Evolutionary conservation across 2,113 vertebrate genomes (phyloP).

Genomic region (Sinocyclocheilus anshuiensis): DNA sequence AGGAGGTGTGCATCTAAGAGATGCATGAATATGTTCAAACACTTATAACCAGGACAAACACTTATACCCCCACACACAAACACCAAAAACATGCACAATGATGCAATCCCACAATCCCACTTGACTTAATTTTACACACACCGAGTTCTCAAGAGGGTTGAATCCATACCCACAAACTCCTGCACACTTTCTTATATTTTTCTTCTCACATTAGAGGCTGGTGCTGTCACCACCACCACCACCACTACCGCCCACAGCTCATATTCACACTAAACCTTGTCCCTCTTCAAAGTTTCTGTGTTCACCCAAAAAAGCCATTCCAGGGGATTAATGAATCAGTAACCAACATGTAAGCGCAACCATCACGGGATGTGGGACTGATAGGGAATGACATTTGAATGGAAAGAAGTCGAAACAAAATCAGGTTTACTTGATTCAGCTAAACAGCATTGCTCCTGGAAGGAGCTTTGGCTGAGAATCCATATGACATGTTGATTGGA

Average conservation of each 20-base stretch:
- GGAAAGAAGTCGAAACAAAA: conserved; percentile 76
- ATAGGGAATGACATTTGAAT: conserved; percentile 73
- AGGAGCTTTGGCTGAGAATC: conserved; percentile 74
- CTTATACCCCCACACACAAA: conserved; percentile 55
- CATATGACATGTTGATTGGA: conserved; percentile 75
- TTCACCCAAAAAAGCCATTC: conserved; percentile 75
- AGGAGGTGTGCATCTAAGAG: neutral
- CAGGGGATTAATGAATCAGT: conserved; percentile 71
- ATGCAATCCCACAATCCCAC: conserved; percentile 54
- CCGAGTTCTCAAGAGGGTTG: conserved; percentile 71
- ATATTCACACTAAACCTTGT: conserved; percentile 76
- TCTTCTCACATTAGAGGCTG: conserved; percentile 63
- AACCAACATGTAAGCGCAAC: conserved; percentile 67
- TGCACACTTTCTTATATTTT: conserved; percentile 52
- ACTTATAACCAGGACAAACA: conserved; percentile 53
- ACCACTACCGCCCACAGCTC: conserved; percentile 63
- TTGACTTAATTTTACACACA: conserved; percentile 65
- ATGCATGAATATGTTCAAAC: neutral
- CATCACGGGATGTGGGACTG: conserved; percentile 66
- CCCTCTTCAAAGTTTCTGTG: conserved; percentile 73
- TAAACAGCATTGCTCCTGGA: conserved; percentile 70
- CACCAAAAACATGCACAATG: conserved; percentile 59
- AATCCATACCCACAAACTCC: conserved; percentile 55
- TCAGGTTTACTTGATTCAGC: conserved; percentile 73
- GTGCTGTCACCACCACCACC: neutral